Conservation (phyloP, 2,888 invertebrate genomes). For the Cantharis flavilabris region DNA sequence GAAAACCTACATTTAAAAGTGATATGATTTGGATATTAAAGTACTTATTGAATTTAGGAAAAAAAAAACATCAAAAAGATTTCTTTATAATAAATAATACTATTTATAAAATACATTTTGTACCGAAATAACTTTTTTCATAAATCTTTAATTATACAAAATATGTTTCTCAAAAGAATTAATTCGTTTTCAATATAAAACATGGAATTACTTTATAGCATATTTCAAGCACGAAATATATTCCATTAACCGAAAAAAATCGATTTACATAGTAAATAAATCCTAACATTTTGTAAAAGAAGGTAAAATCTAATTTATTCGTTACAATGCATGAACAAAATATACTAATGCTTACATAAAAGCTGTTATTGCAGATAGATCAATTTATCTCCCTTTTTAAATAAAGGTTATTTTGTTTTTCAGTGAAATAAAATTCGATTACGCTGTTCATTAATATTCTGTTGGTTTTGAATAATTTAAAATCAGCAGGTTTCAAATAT, state of each 20-base stretch:
- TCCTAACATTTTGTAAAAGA: background rate
- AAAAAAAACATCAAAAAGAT: background rate
- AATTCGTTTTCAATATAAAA: background rate
- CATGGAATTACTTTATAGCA: background rate
- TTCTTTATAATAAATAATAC: background rate
- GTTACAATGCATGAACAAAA: background rate
- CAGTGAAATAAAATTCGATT: background rate
- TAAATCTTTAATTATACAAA: background rate
- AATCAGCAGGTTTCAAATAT: background rate
- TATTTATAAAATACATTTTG: background rate
- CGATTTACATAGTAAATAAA: background rate
- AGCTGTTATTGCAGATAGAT: background rate
- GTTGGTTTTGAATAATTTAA: background rate
- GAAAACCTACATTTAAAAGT: no score
- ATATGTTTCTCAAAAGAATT: background rate
- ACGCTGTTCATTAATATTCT: background rate
- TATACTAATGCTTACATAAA: background rate
- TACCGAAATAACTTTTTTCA: background rate
- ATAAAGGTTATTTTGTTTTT: background rate
- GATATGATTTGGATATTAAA: no score
- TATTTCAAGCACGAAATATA: background rate
- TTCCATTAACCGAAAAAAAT: background rate
- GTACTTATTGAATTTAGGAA: background rate
- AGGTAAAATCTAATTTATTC: background rate
- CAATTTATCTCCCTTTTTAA: background rate